phyloP scores from a whole-genome alignment of 2,113 vertebrate species.

The Microtus ochrogaster region DNA sequence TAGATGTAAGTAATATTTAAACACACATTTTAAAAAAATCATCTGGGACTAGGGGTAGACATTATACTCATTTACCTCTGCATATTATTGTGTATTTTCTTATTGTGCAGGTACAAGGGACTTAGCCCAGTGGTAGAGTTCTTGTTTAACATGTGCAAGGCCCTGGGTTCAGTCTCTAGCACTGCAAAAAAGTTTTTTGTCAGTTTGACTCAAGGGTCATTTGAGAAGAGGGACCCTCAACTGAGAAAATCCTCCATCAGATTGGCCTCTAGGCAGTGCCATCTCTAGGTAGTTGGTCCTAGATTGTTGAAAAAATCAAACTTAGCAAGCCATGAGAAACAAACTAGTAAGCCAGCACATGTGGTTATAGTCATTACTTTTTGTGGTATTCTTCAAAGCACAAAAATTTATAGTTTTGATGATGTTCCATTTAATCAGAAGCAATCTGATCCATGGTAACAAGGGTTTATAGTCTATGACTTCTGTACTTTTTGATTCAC shows the following conservation, averaged over 20 bases:
- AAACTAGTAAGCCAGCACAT: background rate
- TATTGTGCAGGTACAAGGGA: background rate
- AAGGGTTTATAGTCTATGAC: background rate
- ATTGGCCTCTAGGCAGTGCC: background rate
- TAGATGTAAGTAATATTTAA: background rate
- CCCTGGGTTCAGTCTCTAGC: background rate
- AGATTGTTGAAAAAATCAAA: background rate
- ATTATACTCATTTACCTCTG: background rate
- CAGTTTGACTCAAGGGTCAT: background rate
- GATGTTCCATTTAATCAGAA: background rate
- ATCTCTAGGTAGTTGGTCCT: background rate
- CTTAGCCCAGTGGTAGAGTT: background rate
- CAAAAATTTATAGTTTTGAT: conserved; percentile 6
- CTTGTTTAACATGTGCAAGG: background rate
- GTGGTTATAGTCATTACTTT: background rate
- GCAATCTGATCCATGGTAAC: background rate
- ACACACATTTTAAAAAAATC: background rate
- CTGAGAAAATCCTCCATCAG: background rate
- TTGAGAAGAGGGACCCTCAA: background rate
- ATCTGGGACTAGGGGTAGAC: background rate
- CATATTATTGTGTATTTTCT: background rate
- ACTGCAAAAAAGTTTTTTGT: background rate
- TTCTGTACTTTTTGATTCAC: background rate
- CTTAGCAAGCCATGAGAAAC: background rate
- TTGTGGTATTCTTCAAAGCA: background rate